Evolutionary conservation across 2,113 vertebrate species (phyloP).

Genomic region (Maccullochella peelii): DNA sequence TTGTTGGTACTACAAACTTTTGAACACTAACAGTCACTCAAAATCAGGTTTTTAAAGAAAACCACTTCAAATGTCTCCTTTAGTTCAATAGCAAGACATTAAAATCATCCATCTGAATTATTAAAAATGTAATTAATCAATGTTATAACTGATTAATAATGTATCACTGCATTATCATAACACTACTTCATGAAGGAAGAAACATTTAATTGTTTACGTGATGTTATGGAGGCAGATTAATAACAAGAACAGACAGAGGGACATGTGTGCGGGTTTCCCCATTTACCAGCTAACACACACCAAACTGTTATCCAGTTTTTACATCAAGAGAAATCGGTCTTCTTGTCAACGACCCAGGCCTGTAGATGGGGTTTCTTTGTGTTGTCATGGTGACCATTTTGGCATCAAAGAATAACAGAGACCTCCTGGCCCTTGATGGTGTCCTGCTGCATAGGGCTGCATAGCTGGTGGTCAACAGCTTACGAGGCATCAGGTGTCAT

Average conservation of each 20-base stretch:
- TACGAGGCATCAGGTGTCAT: slow-evolving; percentile 65
- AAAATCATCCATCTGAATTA: slow-evolving; percentile 6
- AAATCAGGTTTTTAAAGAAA: not conserved
- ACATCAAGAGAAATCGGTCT: not conserved
- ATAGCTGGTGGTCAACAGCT: slow-evolving; percentile 42
- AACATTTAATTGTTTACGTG: not conserved
- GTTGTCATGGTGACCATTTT: slow-evolving; percentile 26
- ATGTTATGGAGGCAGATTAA: not conserved
- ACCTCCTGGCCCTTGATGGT: not conserved
- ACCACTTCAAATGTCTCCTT: slow-evolving; percentile 9
- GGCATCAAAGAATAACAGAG: not conserved
- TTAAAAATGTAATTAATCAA: slow-evolving; percentile 4
- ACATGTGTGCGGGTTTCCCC: not conserved
- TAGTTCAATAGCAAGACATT: slow-evolving; percentile 3
- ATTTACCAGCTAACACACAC: not conserved
- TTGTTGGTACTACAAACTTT: not conserved
- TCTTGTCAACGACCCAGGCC: not conserved
- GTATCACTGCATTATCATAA: not conserved
- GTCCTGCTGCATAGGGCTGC: slow-evolving; percentile 30
- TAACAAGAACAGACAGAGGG: not conserved
- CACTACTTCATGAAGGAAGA: not conserved
- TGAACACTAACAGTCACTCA: not conserved
- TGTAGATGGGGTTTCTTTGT: not conserved
- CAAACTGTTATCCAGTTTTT: not conserved
- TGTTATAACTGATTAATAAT: not conserved